A percentile compares a stretch with the other conserved stretches of the same genome.
Conservation (phyloP, 2,113 vertebrate species). For the Rynchops niger region DNA sequence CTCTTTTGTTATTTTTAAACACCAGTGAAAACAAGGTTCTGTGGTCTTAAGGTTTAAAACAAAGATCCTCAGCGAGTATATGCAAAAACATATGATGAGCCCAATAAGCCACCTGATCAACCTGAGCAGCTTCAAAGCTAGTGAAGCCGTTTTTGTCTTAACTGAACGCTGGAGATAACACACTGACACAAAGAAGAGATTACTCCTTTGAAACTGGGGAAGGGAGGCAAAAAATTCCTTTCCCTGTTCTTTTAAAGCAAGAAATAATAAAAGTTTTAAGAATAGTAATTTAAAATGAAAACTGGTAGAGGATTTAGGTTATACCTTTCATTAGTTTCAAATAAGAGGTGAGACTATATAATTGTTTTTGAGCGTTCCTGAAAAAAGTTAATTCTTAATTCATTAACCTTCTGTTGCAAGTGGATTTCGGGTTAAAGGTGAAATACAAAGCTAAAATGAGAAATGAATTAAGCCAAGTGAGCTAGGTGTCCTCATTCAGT, state of each 20-base stretch:
- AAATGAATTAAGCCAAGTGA: not conserved
- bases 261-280: not conserved
- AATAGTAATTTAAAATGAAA: not conserved
- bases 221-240: not conserved
- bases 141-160: not conserved
- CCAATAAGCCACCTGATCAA: not conserved
- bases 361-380: not conserved
- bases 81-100: not conserved
- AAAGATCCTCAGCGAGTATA: not conserved
- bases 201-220: not conserved
- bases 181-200: not conserved
- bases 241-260: not conserved
- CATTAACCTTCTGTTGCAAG: not conserved
- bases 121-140: not conserved
- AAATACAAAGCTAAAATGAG: constrained; percentile 32
- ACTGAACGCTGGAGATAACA: not conserved
- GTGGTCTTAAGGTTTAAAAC: not conserved
- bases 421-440: not conserved
- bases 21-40: not conserved
- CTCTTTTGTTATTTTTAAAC: not conserved
- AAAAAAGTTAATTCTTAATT: not conserved
- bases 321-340: not conserved
- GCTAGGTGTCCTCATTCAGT: constrained; percentile 8
- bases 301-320: not conserved
- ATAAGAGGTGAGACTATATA: not conserved